These are phyloP conservation scores for Epistrophe grossulariae DNA, from an alignment of 2,888 invertebrate species.

Conservation along the genomic window DNA sequence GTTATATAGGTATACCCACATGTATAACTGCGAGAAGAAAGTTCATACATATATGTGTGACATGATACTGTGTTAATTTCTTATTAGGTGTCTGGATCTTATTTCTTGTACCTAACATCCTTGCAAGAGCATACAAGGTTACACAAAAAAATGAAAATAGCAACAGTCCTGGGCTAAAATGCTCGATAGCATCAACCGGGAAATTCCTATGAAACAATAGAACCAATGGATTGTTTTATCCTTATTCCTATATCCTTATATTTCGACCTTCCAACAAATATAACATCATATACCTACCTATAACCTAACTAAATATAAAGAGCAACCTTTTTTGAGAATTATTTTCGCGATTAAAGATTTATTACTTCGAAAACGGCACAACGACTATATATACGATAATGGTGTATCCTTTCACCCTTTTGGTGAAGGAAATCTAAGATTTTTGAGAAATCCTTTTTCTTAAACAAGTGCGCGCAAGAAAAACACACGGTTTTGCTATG, in stretches of 20 bases:
- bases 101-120: neutral
- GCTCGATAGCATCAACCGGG: neutral
- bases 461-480: constrained; percentile 49
- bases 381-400: constrained; percentile 9
- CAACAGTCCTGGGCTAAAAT: constrained; percentile 12
- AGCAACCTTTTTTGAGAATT: constrained; percentile 57
- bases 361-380: constrained; percentile 39
- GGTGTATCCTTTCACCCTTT: constrained; percentile 63
- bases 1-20: constrained; percentile 13
- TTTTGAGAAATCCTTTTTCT: constrained; percentile 54
- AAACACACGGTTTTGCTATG: constrained; percentile 54
- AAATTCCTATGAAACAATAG: constrained; percentile 27
- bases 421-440: constrained; percentile 63
- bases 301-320: neutral
- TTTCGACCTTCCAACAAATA: no score
- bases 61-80: constrained; percentile 76
- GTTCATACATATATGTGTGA: constrained; percentile 69
- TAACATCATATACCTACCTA: neutral
- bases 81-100: constrained; percentile 73
- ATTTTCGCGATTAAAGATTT: constrained; percentile 74
- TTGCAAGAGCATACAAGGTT: neutral
- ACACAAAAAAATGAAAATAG: constrained; percentile 3
- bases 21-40: neutral
- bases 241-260: constrained; percentile 6
- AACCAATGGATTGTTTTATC: constrained; percentile 56